These are phyloP conservation scores for Damaliscus lunatus DNA, from an alignment of 2,113 vertebrate genomes.

Conservation along the genomic window DNA sequence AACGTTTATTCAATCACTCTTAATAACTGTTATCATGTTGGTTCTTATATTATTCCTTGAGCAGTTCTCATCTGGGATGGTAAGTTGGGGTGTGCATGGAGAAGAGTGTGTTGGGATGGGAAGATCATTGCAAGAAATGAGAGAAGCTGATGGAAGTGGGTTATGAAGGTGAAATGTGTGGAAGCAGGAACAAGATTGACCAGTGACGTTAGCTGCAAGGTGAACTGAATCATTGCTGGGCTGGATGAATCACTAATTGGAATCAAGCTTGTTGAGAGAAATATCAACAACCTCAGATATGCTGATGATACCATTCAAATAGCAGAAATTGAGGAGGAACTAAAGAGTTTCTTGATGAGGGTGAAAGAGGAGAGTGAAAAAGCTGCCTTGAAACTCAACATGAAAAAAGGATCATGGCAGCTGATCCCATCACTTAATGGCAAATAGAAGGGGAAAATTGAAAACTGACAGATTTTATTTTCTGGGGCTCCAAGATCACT, in stretches of 20 bases:
- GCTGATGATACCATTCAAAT: background rate
- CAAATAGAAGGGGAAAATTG: background rate
- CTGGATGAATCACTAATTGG: background rate
- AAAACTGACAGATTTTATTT: background rate
- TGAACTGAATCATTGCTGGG: background rate
- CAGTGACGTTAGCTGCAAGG: background rate
- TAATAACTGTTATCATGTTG: background rate
- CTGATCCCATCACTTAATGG: background rate
- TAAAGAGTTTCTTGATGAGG: background rate
- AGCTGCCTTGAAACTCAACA: background rate
- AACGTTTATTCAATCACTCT: background rate
- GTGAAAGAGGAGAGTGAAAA: background rate
- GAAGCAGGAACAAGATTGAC: background rate
- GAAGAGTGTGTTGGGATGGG: background rate
- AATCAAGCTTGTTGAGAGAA: background rate
- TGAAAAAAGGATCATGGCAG: background rate
- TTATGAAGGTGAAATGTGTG: no score
- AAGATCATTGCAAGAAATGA: background rate
- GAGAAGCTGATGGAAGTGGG: background rate
- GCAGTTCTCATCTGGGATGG: background rate
- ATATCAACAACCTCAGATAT: background rate
- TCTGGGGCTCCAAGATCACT: background rate
- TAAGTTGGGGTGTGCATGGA: background rate
- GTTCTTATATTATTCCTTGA: background rate
- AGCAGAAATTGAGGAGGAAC: background rate